These are phyloP conservation scores for Pinna nobilis DNA, from an alignment of 1,140 invertebrate species.

Conservation along the genomic window DNA sequence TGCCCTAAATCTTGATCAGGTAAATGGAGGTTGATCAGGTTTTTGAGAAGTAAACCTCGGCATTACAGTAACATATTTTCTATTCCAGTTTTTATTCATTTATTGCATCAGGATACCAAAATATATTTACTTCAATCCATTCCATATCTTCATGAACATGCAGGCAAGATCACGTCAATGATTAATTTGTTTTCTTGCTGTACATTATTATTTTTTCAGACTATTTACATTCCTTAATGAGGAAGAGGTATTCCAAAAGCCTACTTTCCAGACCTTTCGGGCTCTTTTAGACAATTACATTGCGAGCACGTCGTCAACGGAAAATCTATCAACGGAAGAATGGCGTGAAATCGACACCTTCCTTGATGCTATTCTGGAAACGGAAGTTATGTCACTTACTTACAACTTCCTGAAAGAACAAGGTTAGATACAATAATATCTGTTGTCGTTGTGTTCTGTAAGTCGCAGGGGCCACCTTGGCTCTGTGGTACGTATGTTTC, in stretches of 20 bases:
- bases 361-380: constrained; percentile 43
- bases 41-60: no score
- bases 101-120: no score
- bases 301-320: constrained; percentile 36
- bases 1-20: no score
- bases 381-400: constrained; percentile 46
- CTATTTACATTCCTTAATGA: constrained; percentile 39
- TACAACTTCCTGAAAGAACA: constrained; percentile 45
- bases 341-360: constrained; percentile 51
- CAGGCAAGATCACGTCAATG: not conserved
- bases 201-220: constrained; percentile 36
- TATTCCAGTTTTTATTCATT: no score
- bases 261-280: constrained; percentile 54
- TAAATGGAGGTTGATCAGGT: no score
- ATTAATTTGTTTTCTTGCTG: not conserved
- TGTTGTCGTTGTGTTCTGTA: not conserved
- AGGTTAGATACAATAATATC: constrained; percentile 36
- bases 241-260: constrained; percentile 33
- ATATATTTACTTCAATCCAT: no score
- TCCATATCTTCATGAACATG: no score
- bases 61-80: no score
- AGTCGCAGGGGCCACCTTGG: not conserved
- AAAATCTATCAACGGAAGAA: constrained; percentile 38
- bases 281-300: constrained; percentile 62
- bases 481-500: not conserved